These are phyloP conservation scores for Drosophila trichaetosa DNA, from an alignment of 2,888 invertebrate species.

Conservation along the genomic window DNA sequence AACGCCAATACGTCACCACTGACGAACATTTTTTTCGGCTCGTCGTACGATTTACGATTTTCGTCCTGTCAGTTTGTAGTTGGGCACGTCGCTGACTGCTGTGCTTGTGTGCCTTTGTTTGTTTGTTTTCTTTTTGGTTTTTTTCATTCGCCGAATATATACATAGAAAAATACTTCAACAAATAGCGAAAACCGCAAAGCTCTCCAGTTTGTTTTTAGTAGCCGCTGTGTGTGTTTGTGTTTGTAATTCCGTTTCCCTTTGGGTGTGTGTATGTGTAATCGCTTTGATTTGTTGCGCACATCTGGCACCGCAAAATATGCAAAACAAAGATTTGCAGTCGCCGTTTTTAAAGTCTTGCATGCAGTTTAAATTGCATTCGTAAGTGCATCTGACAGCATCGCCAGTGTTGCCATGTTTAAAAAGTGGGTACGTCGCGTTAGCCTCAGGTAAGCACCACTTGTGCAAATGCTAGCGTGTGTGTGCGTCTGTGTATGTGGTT, in stretches of 20 bases:
- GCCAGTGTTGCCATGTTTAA: slow-evolving; percentile 79
- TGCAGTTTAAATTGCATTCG: slow-evolving; percentile 34
- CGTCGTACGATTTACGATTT: slow-evolving; percentile 43
- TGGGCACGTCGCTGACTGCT: slow-evolving; percentile 57
- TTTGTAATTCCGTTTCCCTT: slow-evolving; percentile 12
- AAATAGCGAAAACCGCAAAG: slow-evolving; percentile 28
- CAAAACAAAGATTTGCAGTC: slow-evolving; percentile 38
- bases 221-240: slow-evolving; percentile 5
- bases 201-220: neutral
- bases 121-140: slow-evolving; percentile 21
- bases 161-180: slow-evolving; percentile 18
- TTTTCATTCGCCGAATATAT: slow-evolving; percentile 2
- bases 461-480: slow-evolving; percentile 25
- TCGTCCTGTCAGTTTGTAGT: slow-evolving; percentile 65
- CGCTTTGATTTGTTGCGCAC: slow-evolving; percentile 38
- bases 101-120: slow-evolving; percentile 33
- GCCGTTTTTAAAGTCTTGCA: slow-evolving; percentile 31
- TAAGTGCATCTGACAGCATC: slow-evolving; percentile 23
- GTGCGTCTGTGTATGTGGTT: slow-evolving; percentile 5
- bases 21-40: slow-evolving; percentile 38
- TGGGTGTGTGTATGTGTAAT: slow-evolving; percentile 11
- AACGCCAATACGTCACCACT: slow-evolving; percentile 55
- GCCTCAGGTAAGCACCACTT: slow-evolving; percentile 82
- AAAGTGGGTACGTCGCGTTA: slow-evolving; percentile 85
- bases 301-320: slow-evolving; percentile 48